Base-by-base conservation (phyloP, 2,888 invertebrate genomes). In the Azorinus chamasolen region DNA sequence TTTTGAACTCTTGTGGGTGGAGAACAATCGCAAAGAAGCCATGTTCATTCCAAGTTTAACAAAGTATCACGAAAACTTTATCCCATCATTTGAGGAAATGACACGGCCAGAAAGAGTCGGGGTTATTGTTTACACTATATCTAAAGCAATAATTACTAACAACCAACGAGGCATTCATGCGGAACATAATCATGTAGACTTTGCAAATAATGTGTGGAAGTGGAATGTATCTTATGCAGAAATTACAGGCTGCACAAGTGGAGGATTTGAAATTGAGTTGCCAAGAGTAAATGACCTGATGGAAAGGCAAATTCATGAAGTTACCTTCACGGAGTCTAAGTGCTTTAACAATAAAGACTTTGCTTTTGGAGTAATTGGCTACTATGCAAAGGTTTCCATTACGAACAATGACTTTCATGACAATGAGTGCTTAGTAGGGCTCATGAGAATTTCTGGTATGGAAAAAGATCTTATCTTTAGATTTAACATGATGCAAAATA, bases 151-250 rank as follows among this genome's bases (percentile, higher is more conserved):
- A 71, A 96, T 99, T 45, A 95, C 95, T 0, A 96, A 97, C 88
- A 99, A 99, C 92, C 96, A 96, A 0, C 95, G 95, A 91, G 93
- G 93, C 2, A 97, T 98, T 16, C 95, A 99, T 78, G 95, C 95
- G 65, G 98, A 99, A 87, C 96, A 97, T 87, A 97, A 98, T 50
- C 94, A 99, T 93, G 95, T 99, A 86, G 95, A 98, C 84, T 96
- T 97, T 79, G 98, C 99, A 0, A 99, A 99, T 90, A 99, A 99
- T 94, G 94, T 99, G 0, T 99, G 98, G 94, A 98, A 99, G 91
- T 99, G 99, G 95, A 95, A 97, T 27, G 93, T 99, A 55, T 96
- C 96, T 92, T 96, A 97, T 88, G 96, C 96, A 73, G 95, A 96
- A 0, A 95, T 99, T 77, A 97, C 97, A 91, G 95, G 96, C 81